phyloP scores from a whole-genome alignment of 2,888 invertebrate species.

The Nowickia ferox region DNA sequence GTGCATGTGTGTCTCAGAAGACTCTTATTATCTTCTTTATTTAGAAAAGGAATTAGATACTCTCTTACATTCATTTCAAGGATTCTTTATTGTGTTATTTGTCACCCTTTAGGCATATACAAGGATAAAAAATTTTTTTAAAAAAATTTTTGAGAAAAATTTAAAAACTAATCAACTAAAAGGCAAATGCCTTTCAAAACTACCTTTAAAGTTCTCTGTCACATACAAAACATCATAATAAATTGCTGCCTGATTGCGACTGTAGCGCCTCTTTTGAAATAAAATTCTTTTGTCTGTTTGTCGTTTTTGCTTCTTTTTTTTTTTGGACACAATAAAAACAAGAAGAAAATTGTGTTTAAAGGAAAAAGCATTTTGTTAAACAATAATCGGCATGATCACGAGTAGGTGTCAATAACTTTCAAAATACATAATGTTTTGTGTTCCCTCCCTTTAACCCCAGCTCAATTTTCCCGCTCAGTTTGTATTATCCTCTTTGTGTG shows the following conservation, averaged over 20 bases:
- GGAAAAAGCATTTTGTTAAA: conserved; percentile 69
- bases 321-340: conserved; percentile 10
- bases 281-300: conserved; percentile 65
- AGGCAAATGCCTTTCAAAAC: no score
- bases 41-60: no score
- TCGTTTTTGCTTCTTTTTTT: not conserved
- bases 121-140: no score
- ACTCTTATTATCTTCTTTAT: no score
- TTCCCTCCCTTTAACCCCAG: not conserved
- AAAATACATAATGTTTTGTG: conserved; percentile 69
- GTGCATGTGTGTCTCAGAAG: no score
- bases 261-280: conserved; percentile 25
- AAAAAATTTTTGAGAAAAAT: no score
- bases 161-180: no score
- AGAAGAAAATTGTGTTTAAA: conserved; percentile 39
- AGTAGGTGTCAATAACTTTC: conserved; percentile 74
- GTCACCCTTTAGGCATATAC: no score
- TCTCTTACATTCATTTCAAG: no score
- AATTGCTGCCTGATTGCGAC: not conserved
- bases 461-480: not conserved
- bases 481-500: not conserved
- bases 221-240: not conserved
- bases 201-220: not conserved
- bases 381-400: conserved; percentile 73
- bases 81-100: no score